phyloP scores from a whole-genome alignment of 2,797 vertebrate species.

The Arrhamphus sclerolepis region DNA sequence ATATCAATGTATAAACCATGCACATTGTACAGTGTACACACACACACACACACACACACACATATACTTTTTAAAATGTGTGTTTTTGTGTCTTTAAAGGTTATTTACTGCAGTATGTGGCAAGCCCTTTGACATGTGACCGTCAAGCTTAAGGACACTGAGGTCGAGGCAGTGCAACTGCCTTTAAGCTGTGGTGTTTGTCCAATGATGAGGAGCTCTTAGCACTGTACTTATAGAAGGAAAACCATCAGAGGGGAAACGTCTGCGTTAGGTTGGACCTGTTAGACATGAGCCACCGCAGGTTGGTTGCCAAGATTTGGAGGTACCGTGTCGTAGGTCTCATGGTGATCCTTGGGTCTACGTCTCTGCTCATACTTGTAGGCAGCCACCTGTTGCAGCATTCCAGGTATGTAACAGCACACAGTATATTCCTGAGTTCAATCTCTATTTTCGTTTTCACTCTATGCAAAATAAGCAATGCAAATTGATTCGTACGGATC shows the following conservation, averaged over 20 bases:
- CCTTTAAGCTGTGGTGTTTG: conserved; percentile 28
- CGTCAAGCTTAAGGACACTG: conserved; percentile 35
- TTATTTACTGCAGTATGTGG: background rate
- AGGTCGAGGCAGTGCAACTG: conserved; percentile 27
- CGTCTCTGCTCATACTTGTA: conserved; percentile 37
- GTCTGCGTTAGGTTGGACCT: background rate
- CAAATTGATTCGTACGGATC: too few species aligned
- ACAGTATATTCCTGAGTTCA: background rate
- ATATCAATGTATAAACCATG: too few species aligned
- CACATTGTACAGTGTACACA: too few species aligned
- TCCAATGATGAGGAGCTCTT: conserved; percentile 5
- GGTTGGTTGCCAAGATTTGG: conserved; percentile 37
- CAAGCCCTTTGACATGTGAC: conserved; percentile 13
- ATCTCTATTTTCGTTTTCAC: background rate
- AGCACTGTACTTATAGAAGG: background rate
- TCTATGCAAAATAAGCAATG: too few species aligned
- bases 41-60: too few species aligned
- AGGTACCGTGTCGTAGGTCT: conserved; percentile 25
- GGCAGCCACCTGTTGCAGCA: conserved; percentile 25
- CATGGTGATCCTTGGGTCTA: conserved; percentile 25
- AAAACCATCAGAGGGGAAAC: background rate
- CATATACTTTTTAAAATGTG: too few species aligned
- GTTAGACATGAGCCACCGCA: conserved; percentile 36
- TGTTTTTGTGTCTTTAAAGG: background rate
- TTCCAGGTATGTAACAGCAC: conserved; percentile 20